A percentile compares a stretch with the other conserved stretches of the same genome.
phyloP scores from a whole-genome alignment of 2,888 invertebrate species.

The Onthophagus sagittarius region DNA sequence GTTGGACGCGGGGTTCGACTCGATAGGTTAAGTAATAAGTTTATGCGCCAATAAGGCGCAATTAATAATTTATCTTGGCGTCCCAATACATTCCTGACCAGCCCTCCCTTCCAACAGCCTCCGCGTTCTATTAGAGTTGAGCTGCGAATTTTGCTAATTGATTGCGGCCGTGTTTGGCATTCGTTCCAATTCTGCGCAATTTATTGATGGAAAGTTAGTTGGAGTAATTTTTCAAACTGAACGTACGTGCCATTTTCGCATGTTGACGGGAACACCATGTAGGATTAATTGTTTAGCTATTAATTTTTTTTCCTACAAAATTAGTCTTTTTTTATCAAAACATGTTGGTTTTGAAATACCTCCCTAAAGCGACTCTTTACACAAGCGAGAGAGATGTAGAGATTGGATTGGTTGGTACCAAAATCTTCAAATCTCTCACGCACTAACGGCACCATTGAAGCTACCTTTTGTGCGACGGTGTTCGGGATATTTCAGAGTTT shows the following conservation, averaged over 20 bases:
- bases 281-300: no score
- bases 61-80: slow-evolving; percentile 20
- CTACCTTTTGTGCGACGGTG: no score
- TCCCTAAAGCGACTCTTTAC: no score
- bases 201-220: not conserved
- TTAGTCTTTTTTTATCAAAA: no score
- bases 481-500: no score
- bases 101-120: not conserved
- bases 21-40: slow-evolving; percentile 25
- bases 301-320: no score
- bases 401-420: no score
- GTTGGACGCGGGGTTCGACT: slow-evolving; percentile 11
- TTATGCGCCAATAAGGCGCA: slow-evolving; percentile 21
- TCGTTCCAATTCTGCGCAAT: not conserved
- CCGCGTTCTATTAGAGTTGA: not conserved
- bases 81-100: not conserved
- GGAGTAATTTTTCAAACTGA: not conserved
- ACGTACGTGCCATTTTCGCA: not conserved
- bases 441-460: no score
- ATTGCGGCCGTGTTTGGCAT: not conserved
- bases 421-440: no score
- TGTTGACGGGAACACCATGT: not conserved
- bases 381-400: no score
- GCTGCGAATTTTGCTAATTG: slow-evolving; percentile 4
- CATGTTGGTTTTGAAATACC: no score